Evolutionary conservation across 2,797 vertebrate species (phyloP).

Genomic region (Pseudochaenichthys georgianus): DNA sequence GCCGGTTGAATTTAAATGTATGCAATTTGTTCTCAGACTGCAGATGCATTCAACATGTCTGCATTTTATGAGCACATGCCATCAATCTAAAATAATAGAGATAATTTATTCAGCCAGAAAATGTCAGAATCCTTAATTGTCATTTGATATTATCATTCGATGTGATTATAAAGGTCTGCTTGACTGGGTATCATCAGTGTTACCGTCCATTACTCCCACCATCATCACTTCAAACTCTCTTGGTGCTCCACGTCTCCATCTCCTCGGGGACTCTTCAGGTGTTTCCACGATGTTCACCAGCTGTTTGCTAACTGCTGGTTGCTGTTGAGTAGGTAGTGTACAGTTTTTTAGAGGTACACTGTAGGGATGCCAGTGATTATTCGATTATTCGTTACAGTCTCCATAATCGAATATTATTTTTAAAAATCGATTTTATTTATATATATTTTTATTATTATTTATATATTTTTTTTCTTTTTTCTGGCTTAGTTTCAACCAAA

Average conservation of each 20-base stretch:
- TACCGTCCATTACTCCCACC: background rate
- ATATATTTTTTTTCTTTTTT: too few relatives aligned
- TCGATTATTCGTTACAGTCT: too few relatives aligned
- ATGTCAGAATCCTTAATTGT: background rate
- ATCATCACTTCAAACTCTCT: too few relatives aligned
- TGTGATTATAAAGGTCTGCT: background rate
- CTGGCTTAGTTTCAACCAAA: too few relatives aligned
- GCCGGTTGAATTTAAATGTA: background rate
- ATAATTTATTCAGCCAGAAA: too few relatives aligned
- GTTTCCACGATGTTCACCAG: background rate
- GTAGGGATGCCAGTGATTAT: too few relatives aligned
- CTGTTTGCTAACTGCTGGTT: background rate
- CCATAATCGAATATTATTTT: too few relatives aligned
- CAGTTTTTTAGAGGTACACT: background rate
- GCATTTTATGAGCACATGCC: constrained; percentile 10
- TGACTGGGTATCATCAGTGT: background rate
- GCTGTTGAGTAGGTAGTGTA: background rate
- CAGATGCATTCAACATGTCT: background rate
- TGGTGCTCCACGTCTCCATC: background rate
- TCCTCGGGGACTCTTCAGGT: background rate
- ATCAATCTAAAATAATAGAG: too few relatives aligned
- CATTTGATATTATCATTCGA: background rate
- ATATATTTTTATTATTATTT: too few relatives aligned
- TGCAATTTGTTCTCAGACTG: background rate
- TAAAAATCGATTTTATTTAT: too few relatives aligned